Conservation (phyloP, 2,888 invertebrate genomes). For the Clusia tigrina region DNA sequence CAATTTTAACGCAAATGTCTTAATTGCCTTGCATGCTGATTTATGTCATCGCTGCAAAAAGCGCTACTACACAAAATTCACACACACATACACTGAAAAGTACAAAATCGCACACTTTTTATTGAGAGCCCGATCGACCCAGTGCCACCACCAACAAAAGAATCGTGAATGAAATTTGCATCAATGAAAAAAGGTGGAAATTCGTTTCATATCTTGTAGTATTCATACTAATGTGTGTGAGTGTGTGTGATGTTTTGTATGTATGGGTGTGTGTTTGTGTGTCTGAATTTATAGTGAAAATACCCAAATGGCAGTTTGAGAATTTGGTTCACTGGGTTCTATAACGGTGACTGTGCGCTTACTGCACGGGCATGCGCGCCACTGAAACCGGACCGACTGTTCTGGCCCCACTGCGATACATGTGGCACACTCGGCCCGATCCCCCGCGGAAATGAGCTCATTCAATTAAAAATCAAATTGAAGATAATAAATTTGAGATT, state of each 20-base stretch:
- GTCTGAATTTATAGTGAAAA: too few species aligned
- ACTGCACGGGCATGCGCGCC: not conserved
- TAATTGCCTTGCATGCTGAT: constrained; percentile 48
- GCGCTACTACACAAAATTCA: not conserved
- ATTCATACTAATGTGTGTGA: not conserved
- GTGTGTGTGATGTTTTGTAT: not conserved
- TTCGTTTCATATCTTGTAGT: not conserved
- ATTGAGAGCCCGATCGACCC: not conserved
- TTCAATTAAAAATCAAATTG: constrained; percentile 42
- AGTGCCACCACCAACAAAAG: not conserved
- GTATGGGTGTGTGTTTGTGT: too few species aligned
- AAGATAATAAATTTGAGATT: constrained; percentile 42
- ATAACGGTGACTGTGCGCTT: not conserved
- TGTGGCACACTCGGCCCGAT: not conserved
- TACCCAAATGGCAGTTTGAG: too few species aligned
- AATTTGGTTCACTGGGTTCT: not conserved
- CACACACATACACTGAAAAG: not conserved
- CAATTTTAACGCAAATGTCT: constrained; percentile 25
- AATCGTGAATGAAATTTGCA: constrained; percentile 2
- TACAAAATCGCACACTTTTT: not conserved
- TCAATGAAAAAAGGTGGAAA: constrained; percentile 6
- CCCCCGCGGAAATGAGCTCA: constrained; percentile 52
- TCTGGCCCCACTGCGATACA: not conserved
- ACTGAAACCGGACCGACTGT: not conserved
- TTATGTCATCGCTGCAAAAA: constrained; percentile 17